phyloP scores from a whole-genome alignment of 2,888 invertebrate species.

The Girardia tigrina region DNA sequence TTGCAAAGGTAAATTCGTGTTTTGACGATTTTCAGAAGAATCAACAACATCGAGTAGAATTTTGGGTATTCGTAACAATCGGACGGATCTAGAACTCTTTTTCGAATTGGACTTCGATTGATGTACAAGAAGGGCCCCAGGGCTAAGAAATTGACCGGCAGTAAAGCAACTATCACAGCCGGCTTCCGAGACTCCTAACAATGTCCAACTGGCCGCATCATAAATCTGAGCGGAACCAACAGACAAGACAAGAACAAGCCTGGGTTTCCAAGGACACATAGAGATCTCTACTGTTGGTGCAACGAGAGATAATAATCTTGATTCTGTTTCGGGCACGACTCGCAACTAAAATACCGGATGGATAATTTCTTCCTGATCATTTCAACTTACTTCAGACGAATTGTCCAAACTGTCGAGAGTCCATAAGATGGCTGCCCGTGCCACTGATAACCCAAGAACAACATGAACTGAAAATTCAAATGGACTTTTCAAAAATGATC shows the following conservation, averaged over 20 bases:
- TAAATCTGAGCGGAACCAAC: not conserved
- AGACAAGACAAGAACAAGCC: not conserved
- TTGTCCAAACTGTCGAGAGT: not conserved
- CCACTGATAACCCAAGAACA: not conserved
- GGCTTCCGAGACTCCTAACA: not conserved
- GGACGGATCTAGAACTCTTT: too few species aligned
- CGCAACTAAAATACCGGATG: not conserved
- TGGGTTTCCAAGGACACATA: not conserved
- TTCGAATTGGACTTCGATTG: too few species aligned
- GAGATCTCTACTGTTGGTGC: not conserved
- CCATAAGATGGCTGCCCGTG: not conserved
- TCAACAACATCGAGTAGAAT: too few species aligned
- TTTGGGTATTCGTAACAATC: too few species aligned
- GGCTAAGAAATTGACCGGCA: not conserved
- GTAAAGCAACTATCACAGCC: not conserved
- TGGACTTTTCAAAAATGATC: too few species aligned
- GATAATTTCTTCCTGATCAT: not conserved
- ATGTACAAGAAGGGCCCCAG: too few species aligned
- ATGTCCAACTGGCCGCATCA: not conserved
- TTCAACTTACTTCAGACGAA: slow-evolving; percentile 1
- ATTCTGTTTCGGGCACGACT: not conserved
- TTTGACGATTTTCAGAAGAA: too few species aligned
- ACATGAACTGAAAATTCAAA: not conserved
- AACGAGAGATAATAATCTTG: not conserved
- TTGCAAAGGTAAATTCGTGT: too few species aligned